Evolutionary conservation across 2,113 vertebrate species (phyloP), one percentile per base, ranked within the genome.

Genomic region (Pavo muticus): DNA sequence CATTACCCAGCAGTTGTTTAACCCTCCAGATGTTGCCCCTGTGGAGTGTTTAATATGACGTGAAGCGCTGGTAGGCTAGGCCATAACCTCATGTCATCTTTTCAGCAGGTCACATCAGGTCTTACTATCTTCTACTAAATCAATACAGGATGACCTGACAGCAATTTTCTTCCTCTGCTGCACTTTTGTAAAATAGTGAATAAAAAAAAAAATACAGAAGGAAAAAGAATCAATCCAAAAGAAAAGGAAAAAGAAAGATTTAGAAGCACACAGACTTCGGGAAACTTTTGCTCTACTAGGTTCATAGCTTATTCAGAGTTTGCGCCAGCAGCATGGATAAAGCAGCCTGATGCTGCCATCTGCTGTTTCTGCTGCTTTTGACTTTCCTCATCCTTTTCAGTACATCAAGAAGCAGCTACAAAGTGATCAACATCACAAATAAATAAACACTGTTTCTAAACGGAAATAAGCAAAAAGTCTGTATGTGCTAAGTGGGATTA

Each of bases 321-420:
- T 21, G 17, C 1, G 2, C 14, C 1, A 12, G 17, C 5, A 29
- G n/a, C n/a, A 15, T 54, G 14, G 30, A 47, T 72, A 35, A 65
- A 32, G 52, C 42, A 95, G 95, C 90, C 79, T 69, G 79, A 60
- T 97, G 94, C 98, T 98, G 97, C 97, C 98, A 96, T 92, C 97
- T 98, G 96, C 95, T 97, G 97, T 81, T 88, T 8, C 65, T 57
- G 15, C 17, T 42, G 67, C 42, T 85, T 93, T 56, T 85, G 64
- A 83, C 50, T 3, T 39, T 8, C 56, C 21, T 10, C 12, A 15
- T 24, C 3, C 30, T 45, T 57, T 9, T 12, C 9, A 69, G 19
- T 0, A 8, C 54, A 14, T 14, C 50, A 30, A 50, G 11, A 4
- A 50, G 50, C 39, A 52, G 11, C 1, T 21, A 37, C 56, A 69